Conservation (phyloP, 2,797 vertebrate species). For the Meda fulgida region DNA sequence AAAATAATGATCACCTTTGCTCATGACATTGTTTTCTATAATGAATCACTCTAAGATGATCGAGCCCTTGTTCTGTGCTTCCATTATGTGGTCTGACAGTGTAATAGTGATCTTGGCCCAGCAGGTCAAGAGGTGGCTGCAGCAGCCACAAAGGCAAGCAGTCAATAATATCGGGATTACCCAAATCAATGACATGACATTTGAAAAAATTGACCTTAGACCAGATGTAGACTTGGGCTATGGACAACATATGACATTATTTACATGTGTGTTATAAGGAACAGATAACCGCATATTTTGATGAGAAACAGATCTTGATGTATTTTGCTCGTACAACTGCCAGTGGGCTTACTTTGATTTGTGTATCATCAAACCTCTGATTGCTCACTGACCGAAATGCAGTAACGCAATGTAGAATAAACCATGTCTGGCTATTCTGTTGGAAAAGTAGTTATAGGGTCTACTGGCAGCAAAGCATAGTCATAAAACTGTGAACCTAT, state of each 20-base stretch:
- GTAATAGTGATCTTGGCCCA: slow-evolving; percentile 55
- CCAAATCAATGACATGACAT: slow-evolving; percentile 59
- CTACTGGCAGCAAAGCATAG: background rate
- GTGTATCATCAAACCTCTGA: slow-evolving; percentile 20
- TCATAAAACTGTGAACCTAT: slow-evolving; percentile 66
- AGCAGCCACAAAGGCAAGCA: slow-evolving; percentile 52
- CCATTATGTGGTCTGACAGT: slow-evolving; percentile 55
- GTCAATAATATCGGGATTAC: slow-evolving; percentile 60
- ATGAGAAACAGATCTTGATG: slow-evolving; percentile 36
- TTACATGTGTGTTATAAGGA: slow-evolving; percentile 49
- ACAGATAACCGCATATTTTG: slow-evolving; percentile 43
- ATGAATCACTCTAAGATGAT: slow-evolving; percentile 32
- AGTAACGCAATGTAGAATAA: background rate
- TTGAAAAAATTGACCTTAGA: slow-evolving; percentile 61
- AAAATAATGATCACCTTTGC: slow-evolving; percentile 36
- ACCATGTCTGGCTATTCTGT: background rate
- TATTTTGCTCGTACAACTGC: slow-evolving; percentile 48
- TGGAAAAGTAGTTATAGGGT: background rate
- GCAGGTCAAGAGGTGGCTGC: slow-evolving; percentile 61
- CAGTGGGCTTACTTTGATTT: slow-evolving; percentile 23
- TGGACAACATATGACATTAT: slow-evolving; percentile 50
- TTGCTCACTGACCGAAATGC: slow-evolving; percentile 14
- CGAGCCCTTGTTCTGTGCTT: slow-evolving; percentile 25
- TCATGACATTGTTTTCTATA: slow-evolving; percentile 37
- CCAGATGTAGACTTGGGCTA: slow-evolving; percentile 60